These are phyloP conservation scores for Danaus melanippus DNA, from an alignment of 1,140 invertebrate genomes.

Conservation along the genomic window DNA sequence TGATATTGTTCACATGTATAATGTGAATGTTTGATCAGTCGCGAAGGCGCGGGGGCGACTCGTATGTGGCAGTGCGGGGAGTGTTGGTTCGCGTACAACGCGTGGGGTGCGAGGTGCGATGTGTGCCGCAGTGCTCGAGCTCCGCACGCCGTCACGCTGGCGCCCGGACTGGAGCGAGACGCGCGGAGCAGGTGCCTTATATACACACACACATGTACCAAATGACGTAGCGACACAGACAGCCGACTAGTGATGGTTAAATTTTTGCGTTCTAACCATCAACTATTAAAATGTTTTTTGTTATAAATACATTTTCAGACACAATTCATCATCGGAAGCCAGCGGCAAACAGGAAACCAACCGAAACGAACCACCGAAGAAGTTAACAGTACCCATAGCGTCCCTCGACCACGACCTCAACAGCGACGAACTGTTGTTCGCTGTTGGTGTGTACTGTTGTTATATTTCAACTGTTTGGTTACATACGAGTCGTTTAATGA, in stretches of 20 bases:
- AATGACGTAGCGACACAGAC: too few species aligned
- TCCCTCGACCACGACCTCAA: slow-evolving; percentile 66
- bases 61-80: slow-evolving; percentile 90
- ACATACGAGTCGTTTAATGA: too few species aligned
- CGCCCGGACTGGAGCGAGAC: slow-evolving; percentile 41
- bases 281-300: too few species aligned
- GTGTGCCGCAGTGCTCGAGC: slow-evolving; percentile 81
- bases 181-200: slow-evolving; percentile 17
- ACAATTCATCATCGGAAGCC: slow-evolving; percentile 49
- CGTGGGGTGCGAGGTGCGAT: slow-evolving; percentile 85
- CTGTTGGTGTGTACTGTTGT: slow-evolving; percentile 45
- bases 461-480: background rate
- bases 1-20: too few species aligned
- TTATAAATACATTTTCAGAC: slow-evolving; percentile 13
- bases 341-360: slow-evolving; percentile 56
- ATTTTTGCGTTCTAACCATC: too few species aligned
- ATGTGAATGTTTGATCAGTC: too few species aligned
- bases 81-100: slow-evolving; percentile 91
- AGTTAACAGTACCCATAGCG: slow-evolving; percentile 61
- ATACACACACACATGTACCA: background rate
- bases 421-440: slow-evolving; percentile 65
- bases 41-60: slow-evolving; percentile 39
- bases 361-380: slow-evolving; percentile 49
- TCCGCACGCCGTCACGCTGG: slow-evolving; percentile 76
- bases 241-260: background rate